Evolutionary conservation across 2,797 vertebrate species (phyloP).

Genomic region (Thunnus albacares): DNA sequence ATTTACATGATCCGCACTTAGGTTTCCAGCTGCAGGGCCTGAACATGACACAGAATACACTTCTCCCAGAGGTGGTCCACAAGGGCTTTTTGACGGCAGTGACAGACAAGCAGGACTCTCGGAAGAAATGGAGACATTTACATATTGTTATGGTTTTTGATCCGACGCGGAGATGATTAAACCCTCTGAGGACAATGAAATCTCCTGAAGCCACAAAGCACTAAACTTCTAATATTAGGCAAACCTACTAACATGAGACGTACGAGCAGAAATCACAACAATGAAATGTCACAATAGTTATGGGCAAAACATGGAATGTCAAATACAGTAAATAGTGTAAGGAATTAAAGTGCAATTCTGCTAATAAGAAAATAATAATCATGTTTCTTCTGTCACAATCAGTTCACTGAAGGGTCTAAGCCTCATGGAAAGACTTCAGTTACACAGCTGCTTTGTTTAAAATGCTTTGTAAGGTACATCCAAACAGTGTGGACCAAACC

Average conservation of each 20-base stretch:
- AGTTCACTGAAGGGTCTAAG: neutral
- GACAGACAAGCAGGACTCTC: conserved; percentile 26
- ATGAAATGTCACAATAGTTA: neutral
- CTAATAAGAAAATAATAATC: neutral
- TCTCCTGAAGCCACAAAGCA: conserved; percentile 1
- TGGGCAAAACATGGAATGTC: fast-evolving
- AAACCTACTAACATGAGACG: neutral
- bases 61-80: conserved; percentile 72
- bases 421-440: neutral
- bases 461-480: neutral
- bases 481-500: neutral
- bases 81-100: conserved; percentile 68
- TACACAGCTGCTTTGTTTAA: conserved; percentile 34
- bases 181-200: conserved; percentile 7
- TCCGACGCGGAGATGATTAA: conserved; percentile 1
- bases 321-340: neutral
- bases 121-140: conserved; percentile 30
- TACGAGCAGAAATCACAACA: neutral
- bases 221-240: neutral
- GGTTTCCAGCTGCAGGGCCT: conserved; percentile 78
- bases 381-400: neutral
- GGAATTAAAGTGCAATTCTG: neutral
- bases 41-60: conserved; percentile 84
- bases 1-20: conserved; percentile 88
- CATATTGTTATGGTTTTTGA: conserved; percentile 45